Evolutionary conservation across 2,888 invertebrate genomes (phyloP).

Genomic region (Trichopoda pennipes): DNA sequence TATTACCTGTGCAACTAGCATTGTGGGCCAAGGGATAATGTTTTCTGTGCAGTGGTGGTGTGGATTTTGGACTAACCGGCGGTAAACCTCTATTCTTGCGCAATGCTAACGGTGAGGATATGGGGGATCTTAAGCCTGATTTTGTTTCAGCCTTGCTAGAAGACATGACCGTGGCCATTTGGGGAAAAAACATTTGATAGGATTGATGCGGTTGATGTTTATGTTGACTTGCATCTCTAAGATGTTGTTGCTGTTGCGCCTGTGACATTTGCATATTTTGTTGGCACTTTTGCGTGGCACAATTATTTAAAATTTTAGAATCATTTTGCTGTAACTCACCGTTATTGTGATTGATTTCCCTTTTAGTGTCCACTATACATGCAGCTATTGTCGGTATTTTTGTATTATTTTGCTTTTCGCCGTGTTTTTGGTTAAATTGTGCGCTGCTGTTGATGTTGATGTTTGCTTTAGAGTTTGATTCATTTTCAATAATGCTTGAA

Average conservation of each 20-base stretch:
- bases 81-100: conserved; percentile 74
- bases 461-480: conserved; percentile 51
- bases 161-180: conserved; percentile 75
- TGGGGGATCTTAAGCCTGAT: conserved; percentile 75
- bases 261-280: conserved; percentile 42
- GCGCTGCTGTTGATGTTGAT: conserved; percentile 63
- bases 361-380: background rate
- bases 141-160: conserved; percentile 75
- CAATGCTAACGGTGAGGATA: conserved; percentile 75
- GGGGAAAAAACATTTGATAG: conserved; percentile 76
- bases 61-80: conserved; percentile 77
- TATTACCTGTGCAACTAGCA: conserved; percentile 61
- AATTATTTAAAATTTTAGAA: conserved; percentile 24
- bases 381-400: conserved; percentile 45
- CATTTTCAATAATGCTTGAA: conserved; percentile 69
- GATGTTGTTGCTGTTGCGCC: conserved; percentile 5
- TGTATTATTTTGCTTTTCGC: conserved; percentile 39
- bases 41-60: conserved; percentile 76
- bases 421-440: conserved; percentile 31
- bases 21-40: conserved; percentile 75
- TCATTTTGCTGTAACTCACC: conserved; percentile 35
- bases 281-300: conserved; percentile 1
- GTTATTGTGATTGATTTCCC: conserved; percentile 38
- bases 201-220: conserved; percentile 7
- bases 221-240: background rate